These are phyloP conservation scores for Daktulosphaira vitifoliae DNA, from an alignment of 1,140 invertebrate species.

Conservation along the genomic window DNA sequence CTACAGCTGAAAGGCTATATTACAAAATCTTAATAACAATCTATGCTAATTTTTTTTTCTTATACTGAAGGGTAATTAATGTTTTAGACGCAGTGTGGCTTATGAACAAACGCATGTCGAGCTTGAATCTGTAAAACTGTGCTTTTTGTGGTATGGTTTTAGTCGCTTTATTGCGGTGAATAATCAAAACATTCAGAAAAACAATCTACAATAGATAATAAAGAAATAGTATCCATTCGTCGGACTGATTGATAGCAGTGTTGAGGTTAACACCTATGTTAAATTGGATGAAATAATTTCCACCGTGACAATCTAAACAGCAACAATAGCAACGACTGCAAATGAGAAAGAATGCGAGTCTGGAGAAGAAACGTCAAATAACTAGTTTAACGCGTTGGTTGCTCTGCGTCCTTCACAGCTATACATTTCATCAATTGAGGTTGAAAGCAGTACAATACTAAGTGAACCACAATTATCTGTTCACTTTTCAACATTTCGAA, in stretches of 20 bases:
- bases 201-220: not conserved
- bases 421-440: not conserved
- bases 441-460: not conserved
- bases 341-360: not conserved
- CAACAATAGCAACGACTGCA: not conserved
- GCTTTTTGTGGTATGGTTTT: not conserved
- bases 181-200: not conserved
- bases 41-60: not conserved
- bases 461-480: too few relatives aligned
- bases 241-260: not conserved
- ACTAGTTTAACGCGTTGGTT: not conserved
- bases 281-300: not conserved
- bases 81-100: not conserved
- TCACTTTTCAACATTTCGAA: too few relatives aligned
- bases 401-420: not conserved
- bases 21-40: too few relatives aligned
- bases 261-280: not conserved
- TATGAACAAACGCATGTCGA: not conserved
- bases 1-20: too few relatives aligned
- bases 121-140: not conserved
- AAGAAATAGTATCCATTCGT: not conserved
- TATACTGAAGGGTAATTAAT: not conserved
- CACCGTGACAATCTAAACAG: not conserved
- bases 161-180: not conserved
- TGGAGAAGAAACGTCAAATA: not conserved